Percentiles rank a stretch among this genome's conserved stretches.
Conservation (phyloP, 2,888 invertebrate species). For the Clanis bilineata region DNA sequence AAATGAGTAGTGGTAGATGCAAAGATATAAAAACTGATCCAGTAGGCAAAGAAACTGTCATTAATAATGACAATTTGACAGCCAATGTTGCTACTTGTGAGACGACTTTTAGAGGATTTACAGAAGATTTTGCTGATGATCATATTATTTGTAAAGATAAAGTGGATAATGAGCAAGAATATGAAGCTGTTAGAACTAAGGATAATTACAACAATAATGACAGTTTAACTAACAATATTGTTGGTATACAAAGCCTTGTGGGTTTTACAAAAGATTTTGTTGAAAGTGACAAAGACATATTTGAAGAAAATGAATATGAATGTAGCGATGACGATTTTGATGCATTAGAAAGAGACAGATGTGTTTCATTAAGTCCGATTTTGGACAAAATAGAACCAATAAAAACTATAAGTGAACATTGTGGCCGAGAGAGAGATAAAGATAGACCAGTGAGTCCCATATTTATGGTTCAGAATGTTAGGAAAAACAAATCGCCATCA, state of each 20-base stretch:
- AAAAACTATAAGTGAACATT: background rate
- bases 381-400: background rate
- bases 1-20: background rate
- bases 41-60: background rate
- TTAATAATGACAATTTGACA: background rate
- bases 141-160: background rate
- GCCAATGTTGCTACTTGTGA: background rate
- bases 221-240: background rate
- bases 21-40: background rate
- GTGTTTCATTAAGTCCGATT: background rate
- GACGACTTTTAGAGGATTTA: background rate
- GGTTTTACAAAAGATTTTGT: conserved; percentile 7
- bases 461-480: conserved; percentile 37
- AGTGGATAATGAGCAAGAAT: background rate
- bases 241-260: background rate
- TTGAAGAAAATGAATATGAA: background rate
- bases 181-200: background rate
- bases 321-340: background rate
- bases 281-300: conserved; percentile 16
- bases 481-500: conserved; percentile 31
- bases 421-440: conserved; percentile 22
- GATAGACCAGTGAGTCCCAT: conserved; percentile 49
- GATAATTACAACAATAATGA: background rate
- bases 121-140: background rate
- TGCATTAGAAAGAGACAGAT: background rate